These are phyloP conservation scores for Eublepharis macularius DNA, from an alignment of 2,113 vertebrate genomes.

Conservation along the genomic window DNA sequence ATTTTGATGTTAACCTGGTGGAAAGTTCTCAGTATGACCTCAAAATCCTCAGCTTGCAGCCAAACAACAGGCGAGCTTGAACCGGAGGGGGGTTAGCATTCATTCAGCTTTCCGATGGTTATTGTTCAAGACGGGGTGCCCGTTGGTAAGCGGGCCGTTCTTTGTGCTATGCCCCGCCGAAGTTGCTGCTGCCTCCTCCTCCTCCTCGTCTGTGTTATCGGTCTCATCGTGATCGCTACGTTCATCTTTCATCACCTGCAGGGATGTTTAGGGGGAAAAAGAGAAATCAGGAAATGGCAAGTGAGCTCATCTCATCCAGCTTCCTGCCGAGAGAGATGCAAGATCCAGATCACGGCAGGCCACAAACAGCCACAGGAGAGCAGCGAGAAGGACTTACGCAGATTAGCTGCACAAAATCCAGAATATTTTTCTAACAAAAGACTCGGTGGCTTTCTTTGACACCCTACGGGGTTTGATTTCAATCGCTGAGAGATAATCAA, in stretches of 20 bases:
- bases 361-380: no score
- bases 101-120: constrained; percentile 86
- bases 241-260: constrained; percentile 85
- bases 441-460: no score
- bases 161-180: constrained; percentile 53
- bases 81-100: constrained; percentile 10
- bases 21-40: not conserved
- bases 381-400: no score
- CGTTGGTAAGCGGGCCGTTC: constrained; percentile 83
- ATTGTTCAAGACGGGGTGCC: constrained; percentile 85
- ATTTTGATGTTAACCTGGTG: not conserved
- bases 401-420: no score
- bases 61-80: not conserved
- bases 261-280: accelerated
- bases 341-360: no score
- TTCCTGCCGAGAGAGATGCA: no score
- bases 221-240: constrained; percentile 93
- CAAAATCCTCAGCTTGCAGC: not conserved
- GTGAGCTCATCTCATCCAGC: no score
- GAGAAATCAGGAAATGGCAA: not conserved
- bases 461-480: no score
- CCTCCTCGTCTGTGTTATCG: constrained; percentile 85
- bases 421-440: no score
- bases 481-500: no score
- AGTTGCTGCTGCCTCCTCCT: constrained; percentile 24